Evolutionary conservation across 2,888 invertebrate species (phyloP), one percentile per base, ranked within the genome.

Genomic region (Priapulus caudatus): DNA sequence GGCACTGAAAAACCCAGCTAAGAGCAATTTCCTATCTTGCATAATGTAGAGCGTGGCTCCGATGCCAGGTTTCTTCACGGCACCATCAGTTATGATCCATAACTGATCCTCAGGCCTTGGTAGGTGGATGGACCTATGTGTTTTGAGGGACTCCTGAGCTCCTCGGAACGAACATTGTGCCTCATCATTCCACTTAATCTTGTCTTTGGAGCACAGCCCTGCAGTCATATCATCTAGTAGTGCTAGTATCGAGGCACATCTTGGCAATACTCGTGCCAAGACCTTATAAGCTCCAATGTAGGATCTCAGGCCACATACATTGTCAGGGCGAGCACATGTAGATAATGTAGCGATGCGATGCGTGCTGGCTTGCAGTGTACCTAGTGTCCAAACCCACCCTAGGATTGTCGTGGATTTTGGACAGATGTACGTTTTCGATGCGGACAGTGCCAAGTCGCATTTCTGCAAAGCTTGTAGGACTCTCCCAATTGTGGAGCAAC

Each of bases 351-450:
- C 53, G 5, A 61, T 19, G 4, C 22, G 24, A 23, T 57, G 57
- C 10, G 54, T 47, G 23, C 54, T 54, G 23, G 56, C 56, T 10
- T 23, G 20, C 10, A 56, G 45, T 19, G 52, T 56, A n/a, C 58
- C 56, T 2, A 54, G 23, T 10, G 10, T 18, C 57, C 58, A 58
- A 5, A 56, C 45, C 56, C 56, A 58, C n/a, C 57, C 56, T 2
- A 58, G 50, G 15, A 58, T 53, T 20, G 24, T 50, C 23, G 51
- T 24, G 10, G 44, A 20, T 43, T 5, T 22, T 3, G 52, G 54
- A 52, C 22, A 47, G n/a, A 24, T 33, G n/a, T 10, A 54, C 57
- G 47, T 58, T 19, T 57, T 56, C 5, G 21, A 1, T 5, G 58
- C 44, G 5, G 57, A 52, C 15, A 58, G 47, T 2, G 45, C 44